phyloP scores from a whole-genome alignment of 2,113 vertebrate species.

The Genyomyrus donnyi region DNA sequence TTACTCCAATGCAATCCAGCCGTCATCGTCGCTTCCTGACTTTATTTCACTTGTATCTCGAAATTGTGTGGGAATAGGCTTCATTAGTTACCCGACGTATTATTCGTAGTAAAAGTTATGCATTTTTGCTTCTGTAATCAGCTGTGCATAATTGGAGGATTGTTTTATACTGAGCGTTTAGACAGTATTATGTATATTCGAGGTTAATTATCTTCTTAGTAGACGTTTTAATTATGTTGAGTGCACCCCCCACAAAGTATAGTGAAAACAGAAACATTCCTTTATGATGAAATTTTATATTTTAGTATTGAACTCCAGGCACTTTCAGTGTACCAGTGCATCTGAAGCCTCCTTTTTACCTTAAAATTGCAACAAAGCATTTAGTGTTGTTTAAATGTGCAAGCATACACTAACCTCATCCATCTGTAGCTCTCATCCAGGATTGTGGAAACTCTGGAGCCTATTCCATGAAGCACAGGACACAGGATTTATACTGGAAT shows the following conservation, averaged over 20 bases:
- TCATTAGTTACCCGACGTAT: background rate
- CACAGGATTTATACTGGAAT: background rate
- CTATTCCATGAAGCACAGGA: background rate
- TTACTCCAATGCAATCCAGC: background rate
- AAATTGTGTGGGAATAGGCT: background rate
- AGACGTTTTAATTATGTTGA: background rate
- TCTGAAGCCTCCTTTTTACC: background rate
- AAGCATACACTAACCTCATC: background rate
- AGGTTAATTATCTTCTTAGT: background rate
- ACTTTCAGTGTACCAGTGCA: background rate
- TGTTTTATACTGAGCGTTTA: background rate
- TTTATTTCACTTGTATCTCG: background rate
- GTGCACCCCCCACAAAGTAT: background rate
- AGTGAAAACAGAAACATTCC: background rate
- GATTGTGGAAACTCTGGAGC: background rate
- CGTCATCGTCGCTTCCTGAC: background rate
- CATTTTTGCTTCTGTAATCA: background rate
- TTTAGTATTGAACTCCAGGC: background rate
- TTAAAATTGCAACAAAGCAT: background rate
- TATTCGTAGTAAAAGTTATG: background rate
- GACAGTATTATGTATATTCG: background rate
- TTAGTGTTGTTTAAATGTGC: background rate
- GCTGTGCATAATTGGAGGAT: background rate
- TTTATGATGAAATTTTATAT: background rate
- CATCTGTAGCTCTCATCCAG: background rate